These are phyloP conservation scores for Paraescarpia echinospica DNA, from an alignment of 1,140 invertebrate species.

Conservation along the genomic window DNA sequence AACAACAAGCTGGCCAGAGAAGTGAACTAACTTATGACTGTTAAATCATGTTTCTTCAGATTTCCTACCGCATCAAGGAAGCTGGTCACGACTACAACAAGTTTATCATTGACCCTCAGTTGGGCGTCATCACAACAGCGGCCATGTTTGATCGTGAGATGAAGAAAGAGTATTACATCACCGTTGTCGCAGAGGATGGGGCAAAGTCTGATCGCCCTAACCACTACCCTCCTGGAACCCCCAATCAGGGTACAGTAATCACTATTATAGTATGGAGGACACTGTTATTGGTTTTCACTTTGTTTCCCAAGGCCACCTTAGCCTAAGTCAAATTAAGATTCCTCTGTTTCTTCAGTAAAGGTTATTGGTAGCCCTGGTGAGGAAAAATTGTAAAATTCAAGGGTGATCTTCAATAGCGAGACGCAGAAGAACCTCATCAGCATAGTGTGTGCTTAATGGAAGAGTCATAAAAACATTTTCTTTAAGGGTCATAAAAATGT, in stretches of 20 bases:
- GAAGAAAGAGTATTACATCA: constrained; percentile 91
- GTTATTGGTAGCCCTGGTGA: background rate
- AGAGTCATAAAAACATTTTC: too few relatives aligned
- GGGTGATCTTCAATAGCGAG: background rate
- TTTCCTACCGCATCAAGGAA: constrained; percentile 88
- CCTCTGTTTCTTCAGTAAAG: background rate
- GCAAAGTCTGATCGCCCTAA: constrained; percentile 89
- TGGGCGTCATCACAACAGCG: constrained; percentile 91
- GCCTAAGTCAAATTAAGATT: background rate
- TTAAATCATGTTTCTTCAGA: constrained; percentile 63
- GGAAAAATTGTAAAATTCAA: background rate
- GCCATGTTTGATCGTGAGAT: constrained; percentile 91
- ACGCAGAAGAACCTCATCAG: background rate
- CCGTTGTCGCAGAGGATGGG: constrained; percentile 90
- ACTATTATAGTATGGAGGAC: background rate
- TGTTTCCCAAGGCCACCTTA: background rate
- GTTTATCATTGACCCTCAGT: constrained; percentile 91
- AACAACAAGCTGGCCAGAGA: too few relatives aligned
- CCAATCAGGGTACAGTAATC: constrained; percentile 77
- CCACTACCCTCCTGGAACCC: constrained; percentile 74
- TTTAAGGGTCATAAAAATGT: too few relatives aligned
- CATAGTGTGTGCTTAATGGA: too few relatives aligned
- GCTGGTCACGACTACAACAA: constrained; percentile 81
- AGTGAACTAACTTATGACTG: too few relatives aligned
- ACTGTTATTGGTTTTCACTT: background rate